Evolutionary conservation across 2,797 vertebrate species (phyloP), one percentile per base, ranked within the genome.

Genomic region (Ammospiza maritima): DNA sequence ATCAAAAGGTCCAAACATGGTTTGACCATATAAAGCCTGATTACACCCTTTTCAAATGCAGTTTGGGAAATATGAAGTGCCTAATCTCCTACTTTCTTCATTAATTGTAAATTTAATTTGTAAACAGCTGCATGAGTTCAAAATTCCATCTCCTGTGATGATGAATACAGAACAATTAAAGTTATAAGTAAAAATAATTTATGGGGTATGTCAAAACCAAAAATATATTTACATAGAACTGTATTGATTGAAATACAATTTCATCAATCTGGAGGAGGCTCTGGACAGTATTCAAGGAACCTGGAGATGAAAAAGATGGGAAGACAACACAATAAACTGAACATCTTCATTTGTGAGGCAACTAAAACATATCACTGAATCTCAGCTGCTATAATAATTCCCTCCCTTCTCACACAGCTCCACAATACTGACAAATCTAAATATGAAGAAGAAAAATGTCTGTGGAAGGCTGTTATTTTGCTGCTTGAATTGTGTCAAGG

Each of bases 391-490:
- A 19, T 81, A 65, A 88, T 65, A 96, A 93, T 93, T 96, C 93
- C 93, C 81, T 95, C 87, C 84, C 67, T 32, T 25, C 72, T 95
- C 94, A 94, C 94, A 85, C 69, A 77, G 90, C 91, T 91, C 90
- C 4, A 23, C 77, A 74, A 61, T 95, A 67, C 95, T 98, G 97
- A 97, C 97, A 98, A 96, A 98, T 97, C 97, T 98, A 97, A 98
- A 98, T 97, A 97, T 86, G 97, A 98, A 95, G 96, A 96, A 97
- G 97, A 97, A 96, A 96, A 98, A 97, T 95, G 72, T 97, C 97
- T 98, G 92, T 73, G 65, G 96, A 96, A 97, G 94, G 91, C 97
- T 98, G 97, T 97, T 98, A 98, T 98, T 98, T 98, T 95, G 93
- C 97, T 97, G 96, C 97, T 96, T 98, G 97, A 95, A 93, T 97